phyloP scores from a whole-genome alignment of 92 coral and sea anemone species.

The Porites cylindrica region DNA sequence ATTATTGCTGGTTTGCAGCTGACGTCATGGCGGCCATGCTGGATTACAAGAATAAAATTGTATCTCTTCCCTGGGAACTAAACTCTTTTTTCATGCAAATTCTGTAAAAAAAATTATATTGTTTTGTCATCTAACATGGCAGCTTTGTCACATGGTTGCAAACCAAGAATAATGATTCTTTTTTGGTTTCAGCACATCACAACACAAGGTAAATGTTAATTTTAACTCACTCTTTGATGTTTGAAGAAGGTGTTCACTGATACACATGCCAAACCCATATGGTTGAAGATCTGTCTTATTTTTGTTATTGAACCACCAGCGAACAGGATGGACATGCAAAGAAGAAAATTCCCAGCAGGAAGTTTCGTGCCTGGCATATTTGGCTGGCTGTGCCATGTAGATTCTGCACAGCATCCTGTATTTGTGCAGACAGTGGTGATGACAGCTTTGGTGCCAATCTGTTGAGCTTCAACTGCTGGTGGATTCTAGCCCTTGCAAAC shows the following conservation, averaged over 20 bases:
- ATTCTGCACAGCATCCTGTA: conserved; percentile 29
- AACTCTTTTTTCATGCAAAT: too few species aligned
- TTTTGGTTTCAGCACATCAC: conserved; percentile 1
- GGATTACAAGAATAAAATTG: neutral
- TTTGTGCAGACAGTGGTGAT: conserved; percentile 31
- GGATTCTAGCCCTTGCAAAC: conserved; percentile 27
- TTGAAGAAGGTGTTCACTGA: conserved; percentile 13
- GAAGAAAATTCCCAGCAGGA: conserved; percentile 16
- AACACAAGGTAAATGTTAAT: neutral
- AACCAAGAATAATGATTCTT: neutral
- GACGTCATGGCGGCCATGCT: neutral
- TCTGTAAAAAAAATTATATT: neutral
- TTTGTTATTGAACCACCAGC: conserved; percentile 19
- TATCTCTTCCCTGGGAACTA: neutral
- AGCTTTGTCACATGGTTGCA: neutral
- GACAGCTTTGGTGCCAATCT: conserved; percentile 38
- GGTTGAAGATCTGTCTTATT: conserved; percentile 20
- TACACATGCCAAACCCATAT: conserved; percentile 14
- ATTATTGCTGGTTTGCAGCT: neutral
- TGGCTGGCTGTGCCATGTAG: conserved; percentile 41
- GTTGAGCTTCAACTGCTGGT: conserved; percentile 33
- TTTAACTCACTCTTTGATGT: conserved; percentile 18
- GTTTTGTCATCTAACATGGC: conserved; percentile 17
- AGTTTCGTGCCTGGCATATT: conserved; percentile 15
- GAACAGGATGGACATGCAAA: conserved; percentile 17